Evolutionary conservation across 2,888 invertebrate genomes (phyloP).

Genomic region (Quadroppia sp.): DNA sequence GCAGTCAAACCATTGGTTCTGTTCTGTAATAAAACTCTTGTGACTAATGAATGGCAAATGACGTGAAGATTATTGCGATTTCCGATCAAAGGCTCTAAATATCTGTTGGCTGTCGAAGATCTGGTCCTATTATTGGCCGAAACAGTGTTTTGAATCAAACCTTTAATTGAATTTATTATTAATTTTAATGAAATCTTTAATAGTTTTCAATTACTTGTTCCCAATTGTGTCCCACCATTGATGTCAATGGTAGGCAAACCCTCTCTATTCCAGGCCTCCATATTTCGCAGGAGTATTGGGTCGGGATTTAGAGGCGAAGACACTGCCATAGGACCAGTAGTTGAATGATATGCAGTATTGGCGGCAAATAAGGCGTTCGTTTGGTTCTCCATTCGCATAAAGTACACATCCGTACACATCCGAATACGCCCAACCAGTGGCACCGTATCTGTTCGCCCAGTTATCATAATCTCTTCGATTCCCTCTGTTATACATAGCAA

Average conservation of each 20-base stretch:
- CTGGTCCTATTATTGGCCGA: conserved; percentile 31
- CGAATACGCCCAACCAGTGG: too few relatives aligned
- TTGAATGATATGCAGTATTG: too few relatives aligned
- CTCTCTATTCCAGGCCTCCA: too few relatives aligned
- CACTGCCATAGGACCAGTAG: conserved; percentile 26
- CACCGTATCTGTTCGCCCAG: too few relatives aligned
- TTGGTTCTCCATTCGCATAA: too few relatives aligned
- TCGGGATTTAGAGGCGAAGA: conserved; percentile 38
- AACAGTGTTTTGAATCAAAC: conserved; percentile 33
- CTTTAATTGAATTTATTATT: conserved; percentile 7
- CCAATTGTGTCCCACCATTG: conserved; percentile 41
- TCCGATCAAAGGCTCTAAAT: conserved; percentile 35
- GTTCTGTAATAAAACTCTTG: conserved; percentile 21
- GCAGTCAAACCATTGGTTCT: conserved; percentile 23
- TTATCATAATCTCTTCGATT: too few relatives aligned
- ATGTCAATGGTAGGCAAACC: conserved; percentile 37
- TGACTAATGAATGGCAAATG: conserved; percentile 5
- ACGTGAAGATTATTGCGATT: too few relatives aligned
- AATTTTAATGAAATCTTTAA: neutral
- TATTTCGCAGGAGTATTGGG: conserved; percentile 32
- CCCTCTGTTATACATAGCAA: too few relatives aligned
- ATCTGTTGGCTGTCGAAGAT: conserved; percentile 14
- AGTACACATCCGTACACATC: too few relatives aligned
- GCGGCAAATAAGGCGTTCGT: conserved; percentile 40
- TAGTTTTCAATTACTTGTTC: conserved; percentile 37